Percentiles rank a stretch among this genome's conserved stretches.
These are phyloP conservation scores for Echiichthys vipera DNA, from an alignment of 2,797 vertebrate genomes.

Conservation along the genomic window DNA sequence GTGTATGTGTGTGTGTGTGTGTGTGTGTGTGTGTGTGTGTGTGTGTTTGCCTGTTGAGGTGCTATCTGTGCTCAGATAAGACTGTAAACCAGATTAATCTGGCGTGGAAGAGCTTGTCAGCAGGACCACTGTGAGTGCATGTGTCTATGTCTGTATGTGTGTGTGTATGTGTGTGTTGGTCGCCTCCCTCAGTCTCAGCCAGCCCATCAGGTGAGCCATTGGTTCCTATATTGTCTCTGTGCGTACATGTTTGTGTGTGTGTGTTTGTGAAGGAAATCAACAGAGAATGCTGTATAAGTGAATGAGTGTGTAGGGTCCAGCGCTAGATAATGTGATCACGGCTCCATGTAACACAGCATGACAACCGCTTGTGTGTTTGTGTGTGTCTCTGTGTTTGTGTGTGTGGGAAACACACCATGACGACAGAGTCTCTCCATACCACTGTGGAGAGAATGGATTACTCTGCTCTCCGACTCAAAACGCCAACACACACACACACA, in stretches of 20 bases:
- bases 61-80: constrained; percentile 97
- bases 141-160: constrained; percentile 21
- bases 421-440: constrained; percentile 88
- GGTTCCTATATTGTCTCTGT: constrained; percentile 62
- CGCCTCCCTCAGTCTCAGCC: constrained; percentile 52
- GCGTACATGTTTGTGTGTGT: constrained; percentile 66
- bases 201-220: constrained; percentile 67
- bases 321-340: constrained; percentile 98
- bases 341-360: constrained; percentile 98
- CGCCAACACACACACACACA: constrained; percentile 57
- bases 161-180: constrained; percentile 23
- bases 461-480: constrained; percentile 79
- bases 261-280: constrained; percentile 92
- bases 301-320: constrained; percentile 98
- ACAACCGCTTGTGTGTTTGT: constrained; percentile 82
- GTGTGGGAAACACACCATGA: constrained; percentile 68
- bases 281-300: constrained; percentile 95
- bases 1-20: constrained; percentile 71
- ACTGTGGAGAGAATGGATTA: constrained; percentile 97
- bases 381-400: constrained; percentile 65
- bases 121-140: constrained; percentile 81
- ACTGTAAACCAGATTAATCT: constrained; percentile 99
- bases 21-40: constrained; percentile 49
- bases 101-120: constrained; percentile 98
- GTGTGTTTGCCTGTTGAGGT: constrained; percentile 80